A percentile compares a stretch with the other conserved stretches of the same genome.
Evolutionary conservation across 2,888 invertebrate genomes (phyloP).

Genomic region (Heliothis peltigera): DNA sequence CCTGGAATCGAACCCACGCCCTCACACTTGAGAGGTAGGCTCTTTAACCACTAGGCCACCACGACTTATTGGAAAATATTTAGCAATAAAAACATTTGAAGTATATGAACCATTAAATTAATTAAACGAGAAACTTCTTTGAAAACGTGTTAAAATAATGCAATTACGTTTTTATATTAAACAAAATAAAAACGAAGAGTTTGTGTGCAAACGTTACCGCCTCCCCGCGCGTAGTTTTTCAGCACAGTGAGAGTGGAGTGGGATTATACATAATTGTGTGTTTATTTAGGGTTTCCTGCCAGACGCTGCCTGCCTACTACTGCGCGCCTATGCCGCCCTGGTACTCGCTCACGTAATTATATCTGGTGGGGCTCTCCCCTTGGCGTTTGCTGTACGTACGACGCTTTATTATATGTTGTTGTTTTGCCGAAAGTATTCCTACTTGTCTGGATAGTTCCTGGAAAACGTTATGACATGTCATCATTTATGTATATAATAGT

Average conservation of each 20-base stretch:
- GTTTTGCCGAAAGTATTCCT: slow-evolving; percentile 45
- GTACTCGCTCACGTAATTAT: slow-evolving; percentile 77
- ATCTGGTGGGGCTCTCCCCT: slow-evolving; percentile 63
- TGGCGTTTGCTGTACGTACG: slow-evolving; percentile 40
- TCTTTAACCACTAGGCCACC: no score
- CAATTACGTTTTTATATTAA: slow-evolving; percentile 45
- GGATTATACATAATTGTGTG: slow-evolving; percentile 78
- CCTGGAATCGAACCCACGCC: no score
- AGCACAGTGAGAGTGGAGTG: slow-evolving; percentile 73
- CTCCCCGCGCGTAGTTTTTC: slow-evolving; percentile 73
- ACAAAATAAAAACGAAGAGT: slow-evolving; percentile 32
- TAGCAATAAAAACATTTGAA: background rate
- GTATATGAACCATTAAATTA: slow-evolving; percentile 18
- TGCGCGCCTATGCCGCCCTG: slow-evolving; percentile 71
- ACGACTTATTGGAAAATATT: slow-evolving; percentile 1
- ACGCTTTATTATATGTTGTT: slow-evolving; percentile 36
- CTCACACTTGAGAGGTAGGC: no score
- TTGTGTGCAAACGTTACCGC: slow-evolving; percentile 67
- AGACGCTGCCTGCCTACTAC: slow-evolving; percentile 67
- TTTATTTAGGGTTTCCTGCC: slow-evolving; percentile 82
- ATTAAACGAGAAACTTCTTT: slow-evolving; percentile 19
- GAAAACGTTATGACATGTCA: slow-evolving; percentile 21
- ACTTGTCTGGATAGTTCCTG: slow-evolving; percentile 37
- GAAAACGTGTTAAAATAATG: slow-evolving; percentile 43
- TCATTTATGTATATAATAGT: background rate